phyloP scores from a whole-genome alignment of 2,797 vertebrate species.

The Acanthurus tractus region DNA sequence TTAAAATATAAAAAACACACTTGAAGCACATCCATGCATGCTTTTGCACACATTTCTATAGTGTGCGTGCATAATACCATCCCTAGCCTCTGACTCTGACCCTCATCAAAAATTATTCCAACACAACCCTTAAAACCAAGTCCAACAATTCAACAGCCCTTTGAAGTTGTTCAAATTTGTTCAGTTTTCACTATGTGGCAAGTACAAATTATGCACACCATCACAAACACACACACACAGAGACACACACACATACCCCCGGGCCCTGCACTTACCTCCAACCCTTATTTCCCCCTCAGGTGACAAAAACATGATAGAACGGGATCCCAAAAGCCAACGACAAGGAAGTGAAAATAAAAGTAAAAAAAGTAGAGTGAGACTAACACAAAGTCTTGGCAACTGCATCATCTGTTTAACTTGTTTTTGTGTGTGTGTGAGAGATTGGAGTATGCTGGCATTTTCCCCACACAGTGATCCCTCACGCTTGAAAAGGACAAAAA shows the following conservation, averaged over 20 bases:
- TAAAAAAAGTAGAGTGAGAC: constrained; percentile 1
- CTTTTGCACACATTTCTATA: not conserved
- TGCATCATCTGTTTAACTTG: constrained; percentile 12
- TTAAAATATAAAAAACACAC: not conserved
- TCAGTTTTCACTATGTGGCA: no score
- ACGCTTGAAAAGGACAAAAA: constrained; percentile 4
- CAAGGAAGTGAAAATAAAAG: not conserved
- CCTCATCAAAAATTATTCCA: no score
- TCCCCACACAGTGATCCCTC: constrained; percentile 11
- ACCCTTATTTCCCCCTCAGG: not conserved
- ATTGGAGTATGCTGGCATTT: constrained; percentile 31
- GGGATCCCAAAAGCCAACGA: not conserved
- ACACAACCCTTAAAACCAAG: no score
- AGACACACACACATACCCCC: not conserved
- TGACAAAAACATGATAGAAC: constrained; percentile 38
- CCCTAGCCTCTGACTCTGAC: no score
- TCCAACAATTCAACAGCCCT: no score
- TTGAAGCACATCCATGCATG: not conserved
- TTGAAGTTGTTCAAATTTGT: no score
- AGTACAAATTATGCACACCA: no score
- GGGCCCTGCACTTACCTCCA: not conserved
- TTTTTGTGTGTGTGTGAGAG: not conserved
- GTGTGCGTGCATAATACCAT: not conserved
- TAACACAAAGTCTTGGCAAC: constrained; percentile 34
- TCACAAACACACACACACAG: not conserved